Base-by-base conservation (phyloP, 1,140 invertebrate genomes). In the Stenopsyche tienmushanensis region DNA sequence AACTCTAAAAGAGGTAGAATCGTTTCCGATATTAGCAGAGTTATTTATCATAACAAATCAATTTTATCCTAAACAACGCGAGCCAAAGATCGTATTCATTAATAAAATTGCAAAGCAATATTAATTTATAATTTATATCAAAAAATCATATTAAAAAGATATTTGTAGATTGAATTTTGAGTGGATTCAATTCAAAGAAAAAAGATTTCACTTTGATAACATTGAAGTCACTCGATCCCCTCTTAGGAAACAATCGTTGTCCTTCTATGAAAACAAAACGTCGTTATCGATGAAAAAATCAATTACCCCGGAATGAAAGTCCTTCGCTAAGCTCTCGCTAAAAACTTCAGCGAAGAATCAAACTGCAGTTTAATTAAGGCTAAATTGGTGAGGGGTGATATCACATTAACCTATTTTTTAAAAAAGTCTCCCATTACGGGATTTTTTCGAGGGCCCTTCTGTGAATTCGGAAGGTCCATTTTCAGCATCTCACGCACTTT, bases 311-410 rank as follows among this genome's bases (percentile, higher is more conserved):
- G 17, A 53, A 34, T 7, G 29, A 34, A 34, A 34, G 13, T 34
- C 29, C 13, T 34, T 34, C 29, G 29, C 29, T 7, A 13, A 34
- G 13, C n/a, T 18, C 45, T 20, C 25, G 26, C 45, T 3, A 53
- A 26, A 53, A 53, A 57, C 41, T 41, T 41, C 41, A 57, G 39
- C 20, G 3, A 42, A 42, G 24, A 42, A 42, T 41, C 29, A 57
- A 57, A 57, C 54, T 57, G 54, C 54, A 57, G 54, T 57, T 57
- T 57, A 57, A 57, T 57, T 57, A 57, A 57, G 42, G 54, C 39
- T 24, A 42, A 57, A 57, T 57, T 57, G 29, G 54, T 57, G 50
- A 39, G 29, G 29, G 29, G 13, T 13, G 29, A 34, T 34, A 34
- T 34, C 5, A 34, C 29, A 34, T 34, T 13, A 13, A 7, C 29